These are phyloP conservation scores for Rhinoderma darwinii DNA, from an alignment of 2,113 vertebrate genomes.

Conservation along the genomic window DNA sequence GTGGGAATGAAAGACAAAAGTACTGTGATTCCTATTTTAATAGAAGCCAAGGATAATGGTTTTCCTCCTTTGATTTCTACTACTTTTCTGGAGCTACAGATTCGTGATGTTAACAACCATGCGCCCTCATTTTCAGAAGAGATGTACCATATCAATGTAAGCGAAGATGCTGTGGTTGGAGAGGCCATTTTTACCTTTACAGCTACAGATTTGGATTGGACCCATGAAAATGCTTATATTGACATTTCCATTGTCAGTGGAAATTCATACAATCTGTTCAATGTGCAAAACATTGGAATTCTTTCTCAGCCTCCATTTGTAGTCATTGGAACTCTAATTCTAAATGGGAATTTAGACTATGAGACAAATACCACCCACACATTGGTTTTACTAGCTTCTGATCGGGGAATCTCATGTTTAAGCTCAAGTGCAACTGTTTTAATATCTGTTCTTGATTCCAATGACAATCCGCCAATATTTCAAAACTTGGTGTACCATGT, in stretches of 20 bases:
- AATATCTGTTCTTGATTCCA: slow-evolving; percentile 84
- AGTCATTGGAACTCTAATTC: slow-evolving; percentile 76
- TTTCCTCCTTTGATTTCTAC: slow-evolving; percentile 76
- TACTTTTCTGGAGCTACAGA: slow-evolving; percentile 74
- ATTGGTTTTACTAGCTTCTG: slow-evolving; percentile 80
- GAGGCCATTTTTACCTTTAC: slow-evolving; percentile 77
- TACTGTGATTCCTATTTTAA: slow-evolving; percentile 76
- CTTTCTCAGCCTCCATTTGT: slow-evolving; percentile 67
- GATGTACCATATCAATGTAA: slow-evolving; percentile 77
- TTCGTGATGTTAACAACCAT: slow-evolving; percentile 81
- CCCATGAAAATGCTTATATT: slow-evolving; percentile 73
- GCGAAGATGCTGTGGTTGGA: slow-evolving; percentile 77
- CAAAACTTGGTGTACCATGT: slow-evolving; percentile 74
- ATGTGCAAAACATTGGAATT: slow-evolving; percentile 72
- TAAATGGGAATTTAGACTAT: slow-evolving; percentile 79
- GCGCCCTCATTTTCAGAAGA: slow-evolving; percentile 78
- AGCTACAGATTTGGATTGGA: slow-evolving; percentile 80
- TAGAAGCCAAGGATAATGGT: slow-evolving; percentile 86
- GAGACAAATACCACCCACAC: slow-evolving; percentile 75
- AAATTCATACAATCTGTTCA: slow-evolving; percentile 79
- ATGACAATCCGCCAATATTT: slow-evolving; percentile 87
- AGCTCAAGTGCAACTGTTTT: slow-evolving; percentile 77
- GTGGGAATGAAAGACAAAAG: slow-evolving; percentile 68
- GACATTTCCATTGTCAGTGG: slow-evolving; percentile 82
- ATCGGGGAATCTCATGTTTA: slow-evolving; percentile 76